Conservation (phyloP, 1,140 invertebrate species). For the Caenorhabditis tropicalis region DNA sequence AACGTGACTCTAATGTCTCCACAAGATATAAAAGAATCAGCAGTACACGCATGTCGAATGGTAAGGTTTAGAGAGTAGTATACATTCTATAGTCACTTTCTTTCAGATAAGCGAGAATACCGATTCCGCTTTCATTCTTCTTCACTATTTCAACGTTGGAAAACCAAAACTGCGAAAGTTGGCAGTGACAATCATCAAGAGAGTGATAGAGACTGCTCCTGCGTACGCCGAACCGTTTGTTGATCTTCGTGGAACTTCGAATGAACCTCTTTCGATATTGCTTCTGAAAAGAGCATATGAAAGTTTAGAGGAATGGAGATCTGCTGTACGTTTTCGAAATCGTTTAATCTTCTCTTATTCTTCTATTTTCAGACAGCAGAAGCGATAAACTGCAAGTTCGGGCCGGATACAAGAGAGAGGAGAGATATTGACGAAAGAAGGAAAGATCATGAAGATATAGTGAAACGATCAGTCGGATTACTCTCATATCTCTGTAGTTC, state of each 20-base stretch:
- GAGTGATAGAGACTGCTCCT: background rate
- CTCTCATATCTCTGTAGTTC: background rate
- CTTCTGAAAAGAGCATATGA: background rate
- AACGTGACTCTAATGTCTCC: background rate
- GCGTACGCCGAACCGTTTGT: background rate
- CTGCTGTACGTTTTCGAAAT: background rate
- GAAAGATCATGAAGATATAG: slow-evolving; percentile 11
- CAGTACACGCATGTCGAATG: background rate
- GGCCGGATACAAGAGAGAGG: background rate
- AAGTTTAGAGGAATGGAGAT: background rate
- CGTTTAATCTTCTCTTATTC: background rate
- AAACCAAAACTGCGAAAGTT: background rate
- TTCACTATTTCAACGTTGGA: background rate
- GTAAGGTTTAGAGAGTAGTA: background rate
- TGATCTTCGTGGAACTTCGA: background rate
- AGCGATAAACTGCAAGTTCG: background rate
- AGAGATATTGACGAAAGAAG: background rate
- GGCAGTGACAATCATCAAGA: background rate
- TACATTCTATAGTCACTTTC: background rate
- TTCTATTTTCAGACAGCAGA: background rate
- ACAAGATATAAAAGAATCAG: background rate
- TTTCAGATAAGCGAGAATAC: slow-evolving; percentile 5
- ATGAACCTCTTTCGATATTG: background rate
- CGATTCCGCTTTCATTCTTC: background rate
- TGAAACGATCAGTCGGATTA: background rate